Conservation (phyloP, 2,888 invertebrate species). For the Thecophora atra region DNA sequence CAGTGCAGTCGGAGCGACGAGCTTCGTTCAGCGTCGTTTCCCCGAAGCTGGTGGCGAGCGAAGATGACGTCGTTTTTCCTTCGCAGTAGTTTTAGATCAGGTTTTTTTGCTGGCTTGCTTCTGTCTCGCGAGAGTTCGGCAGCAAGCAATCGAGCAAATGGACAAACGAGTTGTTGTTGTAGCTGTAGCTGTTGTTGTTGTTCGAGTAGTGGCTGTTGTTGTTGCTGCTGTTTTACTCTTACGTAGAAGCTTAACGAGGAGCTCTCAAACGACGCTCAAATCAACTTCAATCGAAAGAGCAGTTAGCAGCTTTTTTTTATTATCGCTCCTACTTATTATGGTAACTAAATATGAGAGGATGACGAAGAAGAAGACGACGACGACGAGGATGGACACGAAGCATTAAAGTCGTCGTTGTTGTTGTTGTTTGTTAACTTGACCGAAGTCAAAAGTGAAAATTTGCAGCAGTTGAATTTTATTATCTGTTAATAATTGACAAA, state of each 20-base stretch:
- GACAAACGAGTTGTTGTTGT: not conserved
- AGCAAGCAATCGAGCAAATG: not conserved
- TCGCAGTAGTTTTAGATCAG: too few species aligned
- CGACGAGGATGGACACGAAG: too few species aligned
- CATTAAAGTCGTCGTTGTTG: slow-evolving; percentile 19
- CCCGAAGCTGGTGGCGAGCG: too few species aligned
- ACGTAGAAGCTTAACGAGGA: too few species aligned
- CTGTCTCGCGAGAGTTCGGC: not conserved
- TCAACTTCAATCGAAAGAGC: not conserved
- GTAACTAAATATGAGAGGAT: not conserved
- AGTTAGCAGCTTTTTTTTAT: not conserved
- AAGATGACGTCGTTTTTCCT: too few species aligned
- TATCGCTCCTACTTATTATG: not conserved
- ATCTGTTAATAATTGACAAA: slow-evolving; percentile 1
- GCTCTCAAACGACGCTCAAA: too few species aligned
- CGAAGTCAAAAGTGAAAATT: slow-evolving; percentile 45
- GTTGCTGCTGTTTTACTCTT: not conserved
- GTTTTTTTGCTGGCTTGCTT: not conserved
- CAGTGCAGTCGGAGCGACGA: slow-evolving; percentile 4
- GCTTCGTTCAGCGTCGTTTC: too few species aligned
- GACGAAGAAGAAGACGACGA: too few species aligned
- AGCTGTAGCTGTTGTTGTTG: not conserved
- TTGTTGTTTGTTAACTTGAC: slow-evolving; percentile 43
- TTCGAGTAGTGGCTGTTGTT: slow-evolving; percentile 19
- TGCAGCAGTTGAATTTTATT: slow-evolving; percentile 16